These are phyloP conservation scores for Trypoxylus dichotomus DNA, from an alignment of 1,140 invertebrate species.

Conservation along the genomic window DNA sequence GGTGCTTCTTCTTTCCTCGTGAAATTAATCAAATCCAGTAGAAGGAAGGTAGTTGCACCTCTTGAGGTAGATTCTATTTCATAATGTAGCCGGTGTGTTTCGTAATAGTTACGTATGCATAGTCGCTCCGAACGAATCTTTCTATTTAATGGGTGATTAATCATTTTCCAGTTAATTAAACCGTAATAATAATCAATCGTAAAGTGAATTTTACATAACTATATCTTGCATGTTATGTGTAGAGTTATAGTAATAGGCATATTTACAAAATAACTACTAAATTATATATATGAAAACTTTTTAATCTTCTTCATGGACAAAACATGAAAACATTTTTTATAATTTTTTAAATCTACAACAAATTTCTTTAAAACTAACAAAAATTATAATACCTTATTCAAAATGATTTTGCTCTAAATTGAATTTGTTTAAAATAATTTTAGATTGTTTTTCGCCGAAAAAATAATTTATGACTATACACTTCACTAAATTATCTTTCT, in stretches of 20 bases:
- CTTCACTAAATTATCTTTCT: too few relatives aligned
- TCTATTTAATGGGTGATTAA: constrained; percentile 16
- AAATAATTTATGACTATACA: too few relatives aligned
- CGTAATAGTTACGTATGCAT: background rate
- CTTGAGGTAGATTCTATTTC: background rate
- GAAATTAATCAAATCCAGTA: constrained; percentile 4
- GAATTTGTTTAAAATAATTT: too few relatives aligned
- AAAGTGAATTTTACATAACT: background rate
- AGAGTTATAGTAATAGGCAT: background rate
- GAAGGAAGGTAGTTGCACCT: background rate
- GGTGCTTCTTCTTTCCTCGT: constrained; percentile 13
- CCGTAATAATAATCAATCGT: constrained; percentile 15
- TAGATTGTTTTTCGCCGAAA: too few relatives aligned
- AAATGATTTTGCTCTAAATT: too few relatives aligned
- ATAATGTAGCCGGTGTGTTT: background rate
- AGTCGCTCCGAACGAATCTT: background rate
- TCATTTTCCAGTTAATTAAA: constrained; percentile 25
- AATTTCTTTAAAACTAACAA: too few relatives aligned
- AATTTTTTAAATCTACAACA: too few relatives aligned
- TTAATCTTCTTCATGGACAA: too few relatives aligned
- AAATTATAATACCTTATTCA: too few relatives aligned
- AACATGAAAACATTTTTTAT: too few relatives aligned
- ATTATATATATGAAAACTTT: too few relatives aligned
- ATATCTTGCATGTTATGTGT: background rate
- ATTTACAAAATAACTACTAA: too few relatives aligned